These are phyloP conservation scores for Caenorhabditis remanei DNA, from an alignment of 1,140 invertebrate species.

Conservation along the genomic window DNA sequence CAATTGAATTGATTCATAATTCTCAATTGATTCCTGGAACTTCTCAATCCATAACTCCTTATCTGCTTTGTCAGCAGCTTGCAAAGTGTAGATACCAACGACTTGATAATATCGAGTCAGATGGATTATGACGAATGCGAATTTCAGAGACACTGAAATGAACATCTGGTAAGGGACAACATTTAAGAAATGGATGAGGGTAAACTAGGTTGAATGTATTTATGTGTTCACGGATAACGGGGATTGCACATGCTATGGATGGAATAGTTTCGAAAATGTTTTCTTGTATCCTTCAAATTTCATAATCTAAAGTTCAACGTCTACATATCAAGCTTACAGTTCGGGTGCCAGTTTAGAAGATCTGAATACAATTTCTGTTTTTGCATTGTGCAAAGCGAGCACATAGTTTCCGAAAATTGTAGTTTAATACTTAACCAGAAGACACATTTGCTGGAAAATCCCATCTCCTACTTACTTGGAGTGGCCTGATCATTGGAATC, in stretches of 20 bases:
- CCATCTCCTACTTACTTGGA: slow-evolving; percentile 65
- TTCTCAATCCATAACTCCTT: slow-evolving; percentile 78
- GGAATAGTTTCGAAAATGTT: background rate
- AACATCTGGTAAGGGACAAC: background rate
- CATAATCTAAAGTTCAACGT: too few relatives aligned
- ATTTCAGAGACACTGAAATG: slow-evolving; percentile 72
- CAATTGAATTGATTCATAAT: slow-evolving; percentile 77
- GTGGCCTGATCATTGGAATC: slow-evolving; percentile 80
- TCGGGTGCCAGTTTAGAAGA: slow-evolving; percentile 1
- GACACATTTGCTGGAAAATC: too few relatives aligned
- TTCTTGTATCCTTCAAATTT: too few relatives aligned
- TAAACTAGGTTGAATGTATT: background rate
- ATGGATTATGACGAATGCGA: slow-evolving; percentile 77
- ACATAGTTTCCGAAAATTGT: too few relatives aligned
- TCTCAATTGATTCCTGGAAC: slow-evolving; percentile 77
- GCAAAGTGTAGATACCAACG: slow-evolving; percentile 74
- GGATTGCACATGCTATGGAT: background rate
- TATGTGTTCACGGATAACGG: background rate
- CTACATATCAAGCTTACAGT: background rate
- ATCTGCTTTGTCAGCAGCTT: slow-evolving; percentile 69
- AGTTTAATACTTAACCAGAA: too few relatives aligned
- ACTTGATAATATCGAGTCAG: slow-evolving; percentile 77
- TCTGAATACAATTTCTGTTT: background rate
- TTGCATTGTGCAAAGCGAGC: too few relatives aligned
- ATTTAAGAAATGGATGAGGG: too few relatives aligned